Percentiles rank a stretch among this genome's conserved stretches.
Evolutionary conservation across 2,113 vertebrate genomes (phyloP).

Genomic region (Strigops habroptila): DNA sequence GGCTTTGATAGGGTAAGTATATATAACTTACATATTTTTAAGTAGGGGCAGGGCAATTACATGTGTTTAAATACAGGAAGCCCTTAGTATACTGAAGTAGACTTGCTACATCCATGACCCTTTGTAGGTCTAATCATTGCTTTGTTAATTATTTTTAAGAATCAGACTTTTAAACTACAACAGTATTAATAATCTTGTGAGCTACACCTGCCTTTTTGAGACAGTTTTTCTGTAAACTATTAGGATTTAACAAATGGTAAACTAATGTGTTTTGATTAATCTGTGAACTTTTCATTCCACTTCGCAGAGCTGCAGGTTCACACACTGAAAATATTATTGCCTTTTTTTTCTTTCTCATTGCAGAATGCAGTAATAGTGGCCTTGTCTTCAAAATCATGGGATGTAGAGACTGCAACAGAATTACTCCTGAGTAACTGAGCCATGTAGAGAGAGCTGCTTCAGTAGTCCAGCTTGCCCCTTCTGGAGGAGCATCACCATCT

Average conservation of each 20-base stretch:
- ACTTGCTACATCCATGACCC: accelerated
- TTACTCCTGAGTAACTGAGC: conserved; percentile 96
- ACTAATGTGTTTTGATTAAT: not conserved
- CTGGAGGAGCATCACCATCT: conserved; percentile 80
- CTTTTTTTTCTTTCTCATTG: conserved; percentile 60
- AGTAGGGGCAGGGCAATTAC: not conserved
- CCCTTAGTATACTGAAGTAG: not conserved
- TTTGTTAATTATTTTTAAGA: not conserved
- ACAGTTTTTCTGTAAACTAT: not conserved
- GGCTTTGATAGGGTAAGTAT: conserved; percentile 97
- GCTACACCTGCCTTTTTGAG: not conserved
- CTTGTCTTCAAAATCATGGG: conserved; percentile 99
- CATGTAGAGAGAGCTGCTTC: conserved; percentile 72
- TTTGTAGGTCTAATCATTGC: not conserved
- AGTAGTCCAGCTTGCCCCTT: conserved; percentile 76
- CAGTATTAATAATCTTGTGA: not conserved
- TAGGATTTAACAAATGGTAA: not conserved
- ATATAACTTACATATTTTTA: not conserved
- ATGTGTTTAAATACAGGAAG: not conserved
- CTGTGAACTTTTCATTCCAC: not conserved
- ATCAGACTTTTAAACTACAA: not conserved
- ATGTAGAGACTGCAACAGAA: conserved; percentile 97
- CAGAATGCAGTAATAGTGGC: conserved; percentile 99
- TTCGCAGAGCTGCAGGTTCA: not conserved
- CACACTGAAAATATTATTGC: not conserved